Base-by-base conservation (phyloP, 1,140 invertebrate species). In the Bombus fervidus region DNA sequence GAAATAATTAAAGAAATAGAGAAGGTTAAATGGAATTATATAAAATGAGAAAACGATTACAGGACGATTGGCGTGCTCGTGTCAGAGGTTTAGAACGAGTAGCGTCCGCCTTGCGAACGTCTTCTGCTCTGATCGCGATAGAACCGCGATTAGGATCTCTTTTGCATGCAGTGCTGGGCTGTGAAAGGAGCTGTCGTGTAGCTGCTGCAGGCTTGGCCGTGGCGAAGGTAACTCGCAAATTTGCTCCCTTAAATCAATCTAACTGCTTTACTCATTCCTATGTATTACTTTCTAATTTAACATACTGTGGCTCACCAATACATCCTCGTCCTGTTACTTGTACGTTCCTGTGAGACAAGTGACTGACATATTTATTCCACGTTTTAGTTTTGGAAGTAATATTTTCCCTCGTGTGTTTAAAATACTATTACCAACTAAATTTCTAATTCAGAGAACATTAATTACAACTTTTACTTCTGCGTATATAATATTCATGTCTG, bases 111-210 rank as follows among this genome's bases (percentile, higher is more conserved):
- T 86, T 97, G n/a, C 94, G 95, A 77, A 93, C 94, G 66, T 94
- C 96, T 4, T 94, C 94, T 37, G 96, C 95, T 25, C 86, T 96
- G 76, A 92, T 94, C 47, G 88, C 94, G 76, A 94, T 97, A 39
- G 95, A 96, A 87, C 96, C 96, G 3, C 95, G 97, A 92, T 94
- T 97, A 88, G 95, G 96, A 81, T 95, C 96, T 76, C 96, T 97
- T 80, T 94, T 97, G 68, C 95, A 96, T 81, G 96, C 95, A 0
- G 92, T 97, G 85, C 94, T 96, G 8, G 92, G 96, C 39, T 95
- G 96, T 88, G 96, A 96, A 93, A 93, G 94, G 77, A 96, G 96
- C 91, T 96, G 96, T 89, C 95, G 96, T 83, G 96, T 96, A 15
- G 96, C 95, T 57, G 95, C 96, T 83, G 95, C 96, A 10, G 95